Conservation (phyloP, 1,140 invertebrate genomes). For the Danaus plexippus region DNA sequence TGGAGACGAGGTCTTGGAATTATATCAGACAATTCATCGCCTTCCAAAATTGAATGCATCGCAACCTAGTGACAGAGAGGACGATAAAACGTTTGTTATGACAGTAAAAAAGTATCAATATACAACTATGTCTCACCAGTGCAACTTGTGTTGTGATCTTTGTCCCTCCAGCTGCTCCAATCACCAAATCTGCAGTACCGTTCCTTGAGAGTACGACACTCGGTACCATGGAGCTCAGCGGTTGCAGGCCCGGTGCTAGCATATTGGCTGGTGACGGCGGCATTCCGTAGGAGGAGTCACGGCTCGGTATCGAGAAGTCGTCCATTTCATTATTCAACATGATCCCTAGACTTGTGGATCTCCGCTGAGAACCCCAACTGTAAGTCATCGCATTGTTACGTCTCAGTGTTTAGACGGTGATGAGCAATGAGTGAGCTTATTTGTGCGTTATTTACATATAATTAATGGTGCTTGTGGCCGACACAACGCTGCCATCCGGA, state of each 20-base stretch:
- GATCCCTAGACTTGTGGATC: constrained; percentile 86
- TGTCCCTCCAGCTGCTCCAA: constrained; percentile 91
- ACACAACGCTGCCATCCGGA: constrained; percentile 88
- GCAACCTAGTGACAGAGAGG: constrained; percentile 73
- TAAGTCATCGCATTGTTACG: constrained; percentile 6
- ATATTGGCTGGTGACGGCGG: constrained; percentile 87
- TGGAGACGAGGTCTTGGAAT: constrained; percentile 89
- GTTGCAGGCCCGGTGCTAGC: constrained; percentile 84
- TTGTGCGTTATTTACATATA: constrained; percentile 76
- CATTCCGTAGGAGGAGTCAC: constrained; percentile 83
- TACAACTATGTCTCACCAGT: constrained; percentile 69
- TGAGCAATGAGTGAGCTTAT: no score
- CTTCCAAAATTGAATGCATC: constrained; percentile 82
- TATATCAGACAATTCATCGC: constrained; percentile 82
- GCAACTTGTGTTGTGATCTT: constrained; percentile 89
- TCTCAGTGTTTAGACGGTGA: no score
- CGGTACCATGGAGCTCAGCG: constrained; percentile 93
- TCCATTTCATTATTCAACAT: constrained; percentile 97
- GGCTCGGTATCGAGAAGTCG: constrained; percentile 90
- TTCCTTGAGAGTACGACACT: constrained; percentile 80
- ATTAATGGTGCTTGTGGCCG: constrained; percentile 92
- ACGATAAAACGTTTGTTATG: constrained; percentile 3
- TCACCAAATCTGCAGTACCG: constrained; percentile 77
- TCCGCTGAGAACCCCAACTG: constrained; percentile 83
- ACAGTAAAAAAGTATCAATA: neutral